Percentiles rank a stretch among this genome's conserved stretches.
Evolutionary conservation across 37 sponge, comb jelly and placozoan genomes (phyloP).

Genomic region (Theonella swinhoei): DNA sequence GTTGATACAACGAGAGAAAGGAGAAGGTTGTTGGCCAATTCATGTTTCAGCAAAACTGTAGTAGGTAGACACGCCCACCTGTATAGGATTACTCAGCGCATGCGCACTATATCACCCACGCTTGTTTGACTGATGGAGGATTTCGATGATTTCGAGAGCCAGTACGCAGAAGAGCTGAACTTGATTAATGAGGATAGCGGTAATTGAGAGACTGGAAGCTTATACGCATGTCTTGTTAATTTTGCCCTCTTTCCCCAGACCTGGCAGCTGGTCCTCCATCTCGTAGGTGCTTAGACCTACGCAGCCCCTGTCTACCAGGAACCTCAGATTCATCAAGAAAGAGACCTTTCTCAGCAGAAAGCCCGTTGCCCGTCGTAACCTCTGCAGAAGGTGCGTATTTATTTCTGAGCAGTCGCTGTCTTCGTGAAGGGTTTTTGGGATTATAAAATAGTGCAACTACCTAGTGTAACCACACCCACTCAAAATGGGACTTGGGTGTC

Average conservation of each 20-base stretch:
- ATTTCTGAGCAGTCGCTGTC: too few species aligned
- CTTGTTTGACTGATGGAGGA: background rate
- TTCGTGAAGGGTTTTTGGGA: too few species aligned
- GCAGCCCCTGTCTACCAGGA: background rate
- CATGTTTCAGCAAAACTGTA: too few species aligned
- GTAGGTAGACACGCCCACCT: too few species aligned
- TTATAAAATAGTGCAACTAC: too few species aligned
- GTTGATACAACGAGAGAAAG: background rate
- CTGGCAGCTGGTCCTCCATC: background rate
- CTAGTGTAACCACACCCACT: too few species aligned
- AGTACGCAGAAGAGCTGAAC: background rate
- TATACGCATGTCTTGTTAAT: background rate
- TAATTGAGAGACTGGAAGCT: background rate
- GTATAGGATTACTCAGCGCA: too few species aligned
- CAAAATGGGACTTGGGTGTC: too few species aligned
- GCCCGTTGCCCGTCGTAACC: background rate
- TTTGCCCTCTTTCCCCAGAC: background rate
- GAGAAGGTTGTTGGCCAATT: background rate
- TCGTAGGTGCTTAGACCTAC: background rate
- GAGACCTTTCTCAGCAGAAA: background rate
- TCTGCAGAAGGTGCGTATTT: background rate
- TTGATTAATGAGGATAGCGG: background rate
- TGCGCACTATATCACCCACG: background rate
- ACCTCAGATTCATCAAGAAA: too few species aligned
- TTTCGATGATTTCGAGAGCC: background rate